Percentiles rank a stretch among this genome's conserved stretches.
phyloP scores from a whole-genome alignment of 2,888 invertebrate species.

The Tetropium fuscum region DNA sequence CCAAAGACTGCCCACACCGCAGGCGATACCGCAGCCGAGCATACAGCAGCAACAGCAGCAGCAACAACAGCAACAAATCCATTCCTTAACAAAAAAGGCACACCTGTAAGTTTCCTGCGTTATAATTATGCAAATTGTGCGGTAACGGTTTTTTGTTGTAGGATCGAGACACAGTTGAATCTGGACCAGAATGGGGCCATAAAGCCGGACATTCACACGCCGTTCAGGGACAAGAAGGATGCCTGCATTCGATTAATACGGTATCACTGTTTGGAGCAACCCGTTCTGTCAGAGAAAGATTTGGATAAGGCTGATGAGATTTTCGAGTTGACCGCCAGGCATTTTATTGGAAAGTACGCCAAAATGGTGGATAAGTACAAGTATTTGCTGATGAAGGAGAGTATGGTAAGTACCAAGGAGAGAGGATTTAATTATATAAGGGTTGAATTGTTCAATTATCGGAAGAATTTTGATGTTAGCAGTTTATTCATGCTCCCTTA shows the following conservation, averaged over 20 bases:
- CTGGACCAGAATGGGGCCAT: conserved; percentile 81
- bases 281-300: conserved; percentile 73
- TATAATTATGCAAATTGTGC: neutral
- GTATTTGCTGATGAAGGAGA: conserved; percentile 79
- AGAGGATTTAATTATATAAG: too few species aligned
- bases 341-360: conserved; percentile 77
- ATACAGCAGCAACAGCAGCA: conserved; percentile 33
- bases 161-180: conserved; percentile 80
- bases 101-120: conserved; percentile 59
- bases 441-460: too few species aligned
- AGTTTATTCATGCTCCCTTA: too few species aligned
- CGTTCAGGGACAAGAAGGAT: conserved; percentile 78
- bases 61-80: conserved; percentile 46
- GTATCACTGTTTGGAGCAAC: conserved; percentile 82
- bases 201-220: conserved; percentile 79
- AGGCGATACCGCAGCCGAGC: conserved; percentile 36
- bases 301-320: conserved; percentile 77
- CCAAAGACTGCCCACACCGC: conserved; percentile 47
- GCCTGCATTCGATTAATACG: conserved; percentile 81
- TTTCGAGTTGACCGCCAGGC: conserved; percentile 76
- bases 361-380: conserved; percentile 81
- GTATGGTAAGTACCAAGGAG: conserved; percentile 76
- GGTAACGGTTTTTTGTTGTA: conserved; percentile 56
- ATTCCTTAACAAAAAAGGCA: conserved; percentile 59
- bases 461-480: too few species aligned